A percentile compares a stretch with the other conserved stretches of the same genome.
These are phyloP conservation scores for Drosophila nigricruria DNA, from an alignment of 2,888 invertebrate species.

Conservation along the genomic window DNA sequence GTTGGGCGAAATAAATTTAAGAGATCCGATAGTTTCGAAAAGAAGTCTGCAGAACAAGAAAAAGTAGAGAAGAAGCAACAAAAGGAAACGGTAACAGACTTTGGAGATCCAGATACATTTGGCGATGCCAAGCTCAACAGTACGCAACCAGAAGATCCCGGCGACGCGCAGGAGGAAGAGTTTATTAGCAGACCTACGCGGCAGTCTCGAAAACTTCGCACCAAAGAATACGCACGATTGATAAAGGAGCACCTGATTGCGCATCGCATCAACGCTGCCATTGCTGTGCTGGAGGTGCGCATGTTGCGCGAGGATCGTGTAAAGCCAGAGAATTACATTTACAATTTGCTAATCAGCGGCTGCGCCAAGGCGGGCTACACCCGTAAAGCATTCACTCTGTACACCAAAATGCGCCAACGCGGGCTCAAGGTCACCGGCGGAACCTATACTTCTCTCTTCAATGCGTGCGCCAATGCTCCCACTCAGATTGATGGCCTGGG, in stretches of 20 bases:
- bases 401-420: constrained; percentile 92
- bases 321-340: constrained; percentile 92
- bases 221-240: constrained; percentile 89
- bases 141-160: constrained; percentile 83
- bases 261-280: constrained; percentile 90
- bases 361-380: constrained; percentile 94
- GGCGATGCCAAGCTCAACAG: constrained; percentile 57
- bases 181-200: constrained; percentile 86
- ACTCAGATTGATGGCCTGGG: constrained; percentile 89
- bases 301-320: constrained; percentile 92
- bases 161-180: constrained; percentile 88
- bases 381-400: constrained; percentile 93
- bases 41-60: background rate
- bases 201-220: constrained; percentile 86
- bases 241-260: constrained; percentile 89
- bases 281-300: constrained; percentile 91
- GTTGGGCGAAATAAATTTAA: constrained; percentile 4
- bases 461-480: constrained; percentile 94
- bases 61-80: background rate
- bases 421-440: constrained; percentile 89
- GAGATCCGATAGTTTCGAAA: background rate
- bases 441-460: constrained; percentile 94
- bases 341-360: constrained; percentile 92
- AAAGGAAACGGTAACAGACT: constrained; percentile 23
- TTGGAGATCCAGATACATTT: constrained; percentile 76